Base-by-base conservation (phyloP, 2,113 vertebrate species). In the Sinocyclocheilus grahami region DNA sequence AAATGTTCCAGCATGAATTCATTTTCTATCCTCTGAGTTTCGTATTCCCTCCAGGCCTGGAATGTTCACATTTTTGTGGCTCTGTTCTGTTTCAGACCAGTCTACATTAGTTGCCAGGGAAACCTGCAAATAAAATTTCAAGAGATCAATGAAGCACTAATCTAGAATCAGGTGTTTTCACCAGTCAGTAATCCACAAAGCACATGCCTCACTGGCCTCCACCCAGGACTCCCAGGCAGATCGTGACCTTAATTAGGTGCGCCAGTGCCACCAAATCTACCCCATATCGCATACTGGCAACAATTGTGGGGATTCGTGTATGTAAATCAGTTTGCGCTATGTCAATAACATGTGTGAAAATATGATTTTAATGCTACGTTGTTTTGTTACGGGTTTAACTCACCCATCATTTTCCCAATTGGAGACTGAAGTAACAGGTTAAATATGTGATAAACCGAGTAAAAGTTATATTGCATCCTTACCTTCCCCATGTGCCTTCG, bases 91-190 rank as follows among this genome's bases (percentile, higher is more conserved):
- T 90, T 91, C 89, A 88, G 85, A 91, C 88, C 90, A 83, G 87
- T 90, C 89, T 87, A 83, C 87, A 91, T 89, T 89, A 83, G 93
- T 95, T 91, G 88, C 93, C 93, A 92, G 78, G 93, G 94, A 92
- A 95, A 94, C 94, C 86, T 55, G 86, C 88, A 91, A 93, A 93
- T 92, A 87, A 91, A 93, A 93, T 91, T 89, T 86, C 89, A 92
- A 89, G 67, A 91, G 87, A 92, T 89, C 89, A 79, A 87, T 87
- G 71, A 88, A 91, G 90, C 30, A 81, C 77, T 88, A 91, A 93
- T 93, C 90, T 92, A 88, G 89, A 92, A 92, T 92, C 89, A 90
- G 92, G 92, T 89, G 85, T 88, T 82, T 83, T 86, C 85, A 88
- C 86, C 86, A 22, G 83, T 89, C 89, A 89, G 91, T 86, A 90